Percentiles rank a stretch among this genome's conserved stretches.
These are phyloP conservation scores for Cardiocondyla obscurior DNA, from an alignment of 1,140 invertebrate species.

Conservation along the genomic window DNA sequence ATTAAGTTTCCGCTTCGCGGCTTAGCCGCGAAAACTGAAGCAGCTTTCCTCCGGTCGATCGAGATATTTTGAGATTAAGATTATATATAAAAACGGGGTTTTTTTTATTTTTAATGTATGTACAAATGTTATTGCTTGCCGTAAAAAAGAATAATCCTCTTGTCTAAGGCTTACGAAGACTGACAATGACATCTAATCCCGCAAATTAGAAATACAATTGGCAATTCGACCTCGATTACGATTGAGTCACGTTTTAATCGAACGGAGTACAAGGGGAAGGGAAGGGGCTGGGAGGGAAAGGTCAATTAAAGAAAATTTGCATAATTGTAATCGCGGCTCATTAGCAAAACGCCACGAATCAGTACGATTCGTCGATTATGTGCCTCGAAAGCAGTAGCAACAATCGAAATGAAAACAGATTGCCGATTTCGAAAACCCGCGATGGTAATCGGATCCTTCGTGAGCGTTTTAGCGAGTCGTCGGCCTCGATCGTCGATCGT, in stretches of 20 bases:
- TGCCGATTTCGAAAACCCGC: slow-evolving; percentile 22
- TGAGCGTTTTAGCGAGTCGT: neutral
- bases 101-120: neutral
- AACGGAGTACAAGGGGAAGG: too few relatives aligned
- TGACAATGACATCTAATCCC: neutral
- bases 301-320: slow-evolving; percentile 70
- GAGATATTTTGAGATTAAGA: neutral
- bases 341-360: slow-evolving; percentile 42
- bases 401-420: slow-evolving; percentile 25
- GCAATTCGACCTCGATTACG: neutral
- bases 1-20: too few relatives aligned
- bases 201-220: neutral
- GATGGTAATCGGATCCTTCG: slow-evolving; percentile 28
- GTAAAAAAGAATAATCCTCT: neutral
- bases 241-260: slow-evolving; percentile 18
- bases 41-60: neutral
- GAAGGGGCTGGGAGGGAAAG: neutral
- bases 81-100: neutral
- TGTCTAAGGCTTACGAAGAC: neutral
- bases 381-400: slow-evolving; percentile 23
- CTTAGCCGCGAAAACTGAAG: neutral
- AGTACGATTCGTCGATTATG: slow-evolving; percentile 14
- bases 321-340: slow-evolving; percentile 65
- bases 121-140: neutral
- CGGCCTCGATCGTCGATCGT: slow-evolving; percentile 49